phyloP scores from a whole-genome alignment of 2,797 vertebrate genomes.

The Anableps anableps region DNA sequence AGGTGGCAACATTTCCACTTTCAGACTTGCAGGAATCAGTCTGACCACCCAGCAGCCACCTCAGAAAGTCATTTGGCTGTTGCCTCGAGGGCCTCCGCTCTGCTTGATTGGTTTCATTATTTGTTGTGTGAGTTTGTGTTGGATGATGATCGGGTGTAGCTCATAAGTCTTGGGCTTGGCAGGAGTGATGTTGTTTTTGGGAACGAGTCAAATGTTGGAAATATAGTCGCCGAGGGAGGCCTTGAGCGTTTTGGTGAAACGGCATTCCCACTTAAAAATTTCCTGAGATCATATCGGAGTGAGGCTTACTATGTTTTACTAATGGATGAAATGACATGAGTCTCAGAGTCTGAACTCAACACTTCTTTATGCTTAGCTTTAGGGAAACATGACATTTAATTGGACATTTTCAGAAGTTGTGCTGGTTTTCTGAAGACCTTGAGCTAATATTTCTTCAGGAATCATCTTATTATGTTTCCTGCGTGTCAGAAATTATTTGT shows the following conservation, averaged over 20 bases:
- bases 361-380: not conserved
- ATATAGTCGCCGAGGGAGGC: slow-evolving; percentile 54
- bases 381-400: not conserved
- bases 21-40: slow-evolving; percentile 9
- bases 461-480: not conserved
- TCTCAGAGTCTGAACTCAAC: not conserved
- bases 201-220: slow-evolving; percentile 65
- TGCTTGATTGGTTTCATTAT: slow-evolving; percentile 55
- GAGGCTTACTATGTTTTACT: slow-evolving; percentile 31
- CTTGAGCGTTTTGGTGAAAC: slow-evolving; percentile 53
- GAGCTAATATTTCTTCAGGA: not conserved
- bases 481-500: too few species aligned
- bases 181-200: slow-evolving; percentile 68
- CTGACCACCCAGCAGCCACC: slow-evolving; percentile 53
- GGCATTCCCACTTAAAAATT: slow-evolving; percentile 52
- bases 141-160: slow-evolving; percentile 60
- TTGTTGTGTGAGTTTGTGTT: slow-evolving; percentile 70
- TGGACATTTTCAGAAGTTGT: not conserved
- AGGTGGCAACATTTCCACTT: slow-evolving; percentile 22
- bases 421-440: not conserved
- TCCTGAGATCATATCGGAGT: slow-evolving; percentile 43
- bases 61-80: slow-evolving; percentile 27
- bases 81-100: slow-evolving; percentile 29
- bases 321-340: slow-evolving; percentile 16
- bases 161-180: slow-evolving; percentile 64